Base-by-base conservation (phyloP, 2,888 invertebrate genomes). In the Penaeus monodon region DNA sequence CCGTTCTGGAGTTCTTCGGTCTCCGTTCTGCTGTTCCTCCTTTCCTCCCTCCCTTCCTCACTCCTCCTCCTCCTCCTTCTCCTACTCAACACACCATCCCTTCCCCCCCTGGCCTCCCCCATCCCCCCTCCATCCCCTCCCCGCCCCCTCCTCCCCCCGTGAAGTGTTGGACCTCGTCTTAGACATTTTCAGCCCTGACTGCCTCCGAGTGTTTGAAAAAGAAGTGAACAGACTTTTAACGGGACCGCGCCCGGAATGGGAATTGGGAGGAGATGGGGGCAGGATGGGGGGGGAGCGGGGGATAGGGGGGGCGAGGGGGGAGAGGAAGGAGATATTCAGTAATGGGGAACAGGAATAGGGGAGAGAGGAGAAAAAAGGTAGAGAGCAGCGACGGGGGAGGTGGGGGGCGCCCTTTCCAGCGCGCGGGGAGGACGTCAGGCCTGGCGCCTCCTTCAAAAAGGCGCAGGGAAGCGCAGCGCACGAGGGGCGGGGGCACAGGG, bases 221-320 rank as follows among this genome's bases (percentile, higher is more conserved):
- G 80, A 66, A 80, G 65, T 24, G 80, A 80, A 80, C 80, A 24
- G 80, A 80, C 80, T 80, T 80, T 80, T 80, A 80, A 64, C 33
- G 33, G 10, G 24, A 38, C 66, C 64, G 65, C 44, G 80, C 33
- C 66, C 24, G 64, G 80, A 80, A 80, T 80, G 44, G 65, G 66
- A 80, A 80, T 80, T 22, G 65, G 66, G 80, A 80, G 27, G 68
- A 68, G 66, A 38, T 20, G 66, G 66, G 24, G 44, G 12, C 4
- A 38, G 38, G 6, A 1, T 22, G 29, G 38, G 80, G 70, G 44
- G n/a, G 29, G 27, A 24, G 27, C 20, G n/a, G 70, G 70, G 57
- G 44, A 24, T 1, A 24, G 38, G 14, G 49, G 10, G 22, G 44
- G 17, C 38, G 49, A 44, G n/a, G 70, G 6, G 24, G 29, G 29